phyloP scores from a whole-genome alignment of 2,888 invertebrate species.

The Acanthosepion pharaonis region DNA sequence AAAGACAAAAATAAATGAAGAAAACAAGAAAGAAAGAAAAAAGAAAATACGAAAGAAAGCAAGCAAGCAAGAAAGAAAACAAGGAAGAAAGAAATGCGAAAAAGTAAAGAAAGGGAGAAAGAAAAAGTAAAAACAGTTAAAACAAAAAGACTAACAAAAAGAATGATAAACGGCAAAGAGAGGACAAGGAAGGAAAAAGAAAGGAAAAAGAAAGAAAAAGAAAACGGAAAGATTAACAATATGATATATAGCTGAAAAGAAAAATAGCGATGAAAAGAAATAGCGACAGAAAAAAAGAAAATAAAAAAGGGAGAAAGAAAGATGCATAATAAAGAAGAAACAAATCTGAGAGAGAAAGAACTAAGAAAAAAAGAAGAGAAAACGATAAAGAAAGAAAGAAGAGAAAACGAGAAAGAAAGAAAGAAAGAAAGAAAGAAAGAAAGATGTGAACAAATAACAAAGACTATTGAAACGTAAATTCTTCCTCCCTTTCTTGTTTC shows the following conservation, averaged over 20 bases:
- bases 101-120: background rate
- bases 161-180: background rate
- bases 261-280: background rate
- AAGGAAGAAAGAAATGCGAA: background rate
- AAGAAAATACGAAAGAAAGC: background rate
- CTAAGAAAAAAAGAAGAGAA: background rate
- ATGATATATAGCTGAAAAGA: background rate
- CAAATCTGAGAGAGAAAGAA: background rate
- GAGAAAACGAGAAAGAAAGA: background rate
- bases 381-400: background rate
- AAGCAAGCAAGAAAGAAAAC: background rate
- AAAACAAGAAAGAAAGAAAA: background rate
- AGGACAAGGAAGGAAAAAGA: background rate
- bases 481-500: background rate
- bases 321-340: background rate
- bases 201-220: background rate
- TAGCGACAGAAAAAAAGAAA: background rate
- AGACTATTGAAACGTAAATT: background rate
- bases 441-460: background rate
- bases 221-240: background rate
- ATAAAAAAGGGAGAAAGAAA: background rate
- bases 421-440: background rate
- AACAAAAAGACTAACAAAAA: background rate
- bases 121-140: background rate
- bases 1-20: background rate